Evolutionary conservation across 2,888 invertebrate genomes (phyloP), one percentile per base, ranked within the genome.

Genomic region (Drosophila kokeensis): DNA sequence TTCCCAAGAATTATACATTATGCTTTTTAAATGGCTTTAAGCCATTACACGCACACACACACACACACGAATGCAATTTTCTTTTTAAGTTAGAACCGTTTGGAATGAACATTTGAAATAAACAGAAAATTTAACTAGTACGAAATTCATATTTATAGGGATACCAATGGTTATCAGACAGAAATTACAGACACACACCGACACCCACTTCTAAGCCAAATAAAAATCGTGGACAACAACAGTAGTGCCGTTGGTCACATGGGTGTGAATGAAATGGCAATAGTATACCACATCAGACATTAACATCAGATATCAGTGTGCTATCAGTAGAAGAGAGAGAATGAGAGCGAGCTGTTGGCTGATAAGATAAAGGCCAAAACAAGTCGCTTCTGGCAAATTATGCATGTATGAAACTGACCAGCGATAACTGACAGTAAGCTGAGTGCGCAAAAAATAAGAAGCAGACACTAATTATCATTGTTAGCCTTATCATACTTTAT

Each of bases 1-100:
- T 68, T 83, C 75, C 89, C 90, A 91, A 13, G 78, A 74, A 49
- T 69, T 83, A 62, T 74, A 89, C 87, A 87, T 87, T 45, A 60
- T 69, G 45, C 21, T 42, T 36, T 60, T 57, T 5, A 21, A 29
- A 30, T 55, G 75, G 64, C 69, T 38, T 42, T 62, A 61, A 64
- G 69, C 86, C 82, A 86, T 76, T 49, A 49, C 36, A 50, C 49
- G 60, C 10, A 15, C 55, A 49, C 71, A 36, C 40, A 50, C 42
- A 59, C 38, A n/a, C 27, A 38, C 38, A 24, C 57, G 29, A 15
- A 21, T 15, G 27, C 8, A n/a, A 55, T 1, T 6, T 8, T 50
- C 2, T 50, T 11, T 6, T 49, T 11, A 8, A 49, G 15, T 15
- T 21, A 62, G 54, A 69, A 63, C 61, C 79, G 81, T 30, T 71